A percentile compares a stretch with the other conserved stretches of the same genome.
These are phyloP conservation scores for Pimpla rufipes DNA, from an alignment of 2,888 invertebrate species.

Conservation along the genomic window DNA sequence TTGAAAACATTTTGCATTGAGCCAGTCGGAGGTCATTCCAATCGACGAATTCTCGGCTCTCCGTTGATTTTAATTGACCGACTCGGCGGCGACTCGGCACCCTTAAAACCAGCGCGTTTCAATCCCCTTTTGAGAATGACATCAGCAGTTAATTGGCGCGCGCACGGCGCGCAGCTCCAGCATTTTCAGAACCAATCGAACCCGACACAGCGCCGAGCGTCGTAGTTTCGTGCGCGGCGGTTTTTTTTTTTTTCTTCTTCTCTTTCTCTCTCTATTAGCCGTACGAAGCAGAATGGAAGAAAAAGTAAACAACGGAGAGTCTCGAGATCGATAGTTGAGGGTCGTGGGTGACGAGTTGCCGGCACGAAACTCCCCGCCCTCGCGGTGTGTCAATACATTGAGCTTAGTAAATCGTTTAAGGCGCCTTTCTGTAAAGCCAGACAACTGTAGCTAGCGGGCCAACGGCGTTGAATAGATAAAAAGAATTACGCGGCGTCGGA, in stretches of 20 bases:
- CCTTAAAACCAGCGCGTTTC: neutral
- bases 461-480: slow-evolving; percentile 9
- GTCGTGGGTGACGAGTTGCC: slow-evolving; percentile 28
- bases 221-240: neutral
- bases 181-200: neutral
- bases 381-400: slow-evolving; percentile 38
- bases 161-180: neutral
- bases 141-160: neutral
- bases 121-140: slow-evolving; percentile 8
- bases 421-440: slow-evolving; percentile 44
- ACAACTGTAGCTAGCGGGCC: slow-evolving; percentile 37
- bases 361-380: slow-evolving; percentile 32
- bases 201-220: neutral
- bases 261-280: slow-evolving; percentile 4
- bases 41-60: neutral
- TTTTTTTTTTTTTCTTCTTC: too few species aligned
- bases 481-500: neutral
- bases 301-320: slow-evolving; percentile 56
- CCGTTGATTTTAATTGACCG: slow-evolving; percentile 4
- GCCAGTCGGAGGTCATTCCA: neutral
- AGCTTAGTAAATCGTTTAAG: slow-evolving; percentile 58
- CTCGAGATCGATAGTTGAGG: slow-evolving; percentile 57
- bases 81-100: neutral
- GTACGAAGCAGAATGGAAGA: slow-evolving; percentile 29
- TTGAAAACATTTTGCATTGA: neutral